Conservation (phyloP, 2,113 vertebrate genomes). For the Calidris pygmaea region DNA sequence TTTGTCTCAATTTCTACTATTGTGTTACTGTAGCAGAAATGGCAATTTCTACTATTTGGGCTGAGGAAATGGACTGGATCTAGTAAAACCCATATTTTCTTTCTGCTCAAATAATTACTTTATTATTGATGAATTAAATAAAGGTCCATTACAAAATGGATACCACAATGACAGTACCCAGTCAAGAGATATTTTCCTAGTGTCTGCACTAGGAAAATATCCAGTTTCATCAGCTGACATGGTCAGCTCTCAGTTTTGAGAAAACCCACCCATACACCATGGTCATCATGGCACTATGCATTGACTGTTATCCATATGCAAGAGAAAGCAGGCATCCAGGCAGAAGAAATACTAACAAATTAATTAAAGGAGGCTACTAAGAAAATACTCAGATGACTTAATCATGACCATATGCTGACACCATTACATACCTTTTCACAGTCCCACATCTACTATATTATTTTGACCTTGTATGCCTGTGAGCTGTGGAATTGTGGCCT, state of each 20-base stretch:
- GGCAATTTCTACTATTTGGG: not conserved
- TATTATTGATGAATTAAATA: not conserved
- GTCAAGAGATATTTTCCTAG: not conserved
- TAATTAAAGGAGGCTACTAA: not conserved
- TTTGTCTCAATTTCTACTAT: not conserved
- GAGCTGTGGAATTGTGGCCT: not conserved
- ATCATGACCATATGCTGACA: not conserved
- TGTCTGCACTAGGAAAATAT: not conserved
- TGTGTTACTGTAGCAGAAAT: not conserved
- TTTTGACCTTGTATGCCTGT: not conserved
- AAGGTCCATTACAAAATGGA: not conserved
- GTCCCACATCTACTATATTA: not conserved
- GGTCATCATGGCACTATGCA: not conserved
- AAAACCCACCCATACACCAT: not conserved
- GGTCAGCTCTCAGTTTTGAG: not conserved
- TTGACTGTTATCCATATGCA: fast-evolving
- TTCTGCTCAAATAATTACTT: not conserved
- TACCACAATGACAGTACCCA: not conserved
- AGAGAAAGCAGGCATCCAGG: not conserved
- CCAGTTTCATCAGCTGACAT: not conserved
- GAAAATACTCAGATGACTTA: not conserved
- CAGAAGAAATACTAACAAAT: not conserved
- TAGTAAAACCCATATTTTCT: not conserved
- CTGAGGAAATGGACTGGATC: not conserved
- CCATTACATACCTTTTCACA: not conserved